A percentile compares a stretch with the other conserved stretches of the same genome.
Conservation (phyloP, 2,888 invertebrate genomes). For the Zygaena filipendulae region DNA sequence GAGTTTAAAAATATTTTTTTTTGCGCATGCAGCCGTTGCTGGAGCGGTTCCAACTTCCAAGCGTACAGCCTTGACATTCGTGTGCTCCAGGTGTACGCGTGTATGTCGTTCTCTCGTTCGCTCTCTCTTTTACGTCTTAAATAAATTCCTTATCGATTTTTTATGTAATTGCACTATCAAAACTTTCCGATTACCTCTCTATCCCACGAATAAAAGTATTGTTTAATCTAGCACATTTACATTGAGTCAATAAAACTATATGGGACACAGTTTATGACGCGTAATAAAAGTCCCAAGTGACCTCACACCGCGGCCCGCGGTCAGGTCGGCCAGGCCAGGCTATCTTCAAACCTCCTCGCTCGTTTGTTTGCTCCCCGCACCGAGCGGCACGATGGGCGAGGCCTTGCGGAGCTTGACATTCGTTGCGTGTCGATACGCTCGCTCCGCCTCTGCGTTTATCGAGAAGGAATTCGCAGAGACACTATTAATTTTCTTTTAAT, state of each 20-base stretch:
- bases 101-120: constrained; percentile 19
- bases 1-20: too few species aligned
- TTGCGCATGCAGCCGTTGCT: constrained; percentile 30
- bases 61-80: constrained; percentile 60
- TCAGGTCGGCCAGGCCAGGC: constrained; percentile 28
- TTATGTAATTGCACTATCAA: background rate
- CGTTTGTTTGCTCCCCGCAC: constrained; percentile 17
- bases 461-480: too few species aligned
- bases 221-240: too few species aligned
- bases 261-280: too few species aligned
- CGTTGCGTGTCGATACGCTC: constrained; percentile 13
- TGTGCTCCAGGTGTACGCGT: constrained; percentile 46
- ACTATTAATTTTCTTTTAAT: too few species aligned
- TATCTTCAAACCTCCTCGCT: constrained; percentile 23
- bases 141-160: constrained; percentile 16
- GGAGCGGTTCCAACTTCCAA: constrained; percentile 60
- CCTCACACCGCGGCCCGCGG: constrained; percentile 19
- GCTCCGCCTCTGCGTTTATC: too few species aligned
- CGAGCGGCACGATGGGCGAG: constrained; percentile 18
- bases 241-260: too few species aligned
- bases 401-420: constrained; percentile 19
- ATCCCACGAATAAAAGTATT: too few species aligned
- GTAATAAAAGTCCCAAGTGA: too few species aligned
- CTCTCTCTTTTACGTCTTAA: constrained; percentile 16
- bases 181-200: too few species aligned